phyloP scores from a whole-genome alignment of 2,888 invertebrate species.

The Platycheirus albimanus region DNA sequence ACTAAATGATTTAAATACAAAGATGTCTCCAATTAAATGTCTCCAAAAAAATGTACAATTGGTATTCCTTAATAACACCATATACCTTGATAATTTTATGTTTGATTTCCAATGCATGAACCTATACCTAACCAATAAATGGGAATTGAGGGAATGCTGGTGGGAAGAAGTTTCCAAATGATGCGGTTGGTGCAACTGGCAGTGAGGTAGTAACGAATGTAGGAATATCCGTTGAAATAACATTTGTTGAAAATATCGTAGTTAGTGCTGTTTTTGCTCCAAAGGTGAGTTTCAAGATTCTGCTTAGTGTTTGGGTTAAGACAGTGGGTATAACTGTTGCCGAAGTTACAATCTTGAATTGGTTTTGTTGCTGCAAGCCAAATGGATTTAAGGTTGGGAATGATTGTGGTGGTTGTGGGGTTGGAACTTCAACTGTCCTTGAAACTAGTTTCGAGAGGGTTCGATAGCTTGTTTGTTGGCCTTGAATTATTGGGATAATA shows the following conservation, averaged over 20 bases:
- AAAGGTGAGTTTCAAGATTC: constrained; percentile 92
- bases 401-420: constrained; percentile 82
- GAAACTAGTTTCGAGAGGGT: constrained; percentile 91
- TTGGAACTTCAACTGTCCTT: constrained; percentile 88
- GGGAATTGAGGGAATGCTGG: constrained; percentile 90
- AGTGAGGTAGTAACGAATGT: constrained; percentile 92
- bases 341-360: constrained; percentile 90
- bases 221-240: constrained; percentile 92
- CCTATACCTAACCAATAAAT: constrained; percentile 86
- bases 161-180: constrained; percentile 90
- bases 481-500: constrained; percentile 90
- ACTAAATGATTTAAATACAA: too few species aligned
- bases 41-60: too few species aligned
- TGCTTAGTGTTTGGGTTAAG: constrained; percentile 91
- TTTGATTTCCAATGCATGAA: too few species aligned
- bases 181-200: constrained; percentile 87
- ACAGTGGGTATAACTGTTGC: constrained; percentile 91
- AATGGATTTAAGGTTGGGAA: constrained; percentile 83
- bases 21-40: too few species aligned
- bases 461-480: constrained; percentile 89
- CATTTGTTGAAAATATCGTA: constrained; percentile 91
- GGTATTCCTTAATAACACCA: too few species aligned
- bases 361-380: constrained; percentile 86
- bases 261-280: constrained; percentile 96
- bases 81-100: too few species aligned